phyloP scores from a whole-genome alignment of 23 tunicate species.

The Clavelina lepadiformis region DNA sequence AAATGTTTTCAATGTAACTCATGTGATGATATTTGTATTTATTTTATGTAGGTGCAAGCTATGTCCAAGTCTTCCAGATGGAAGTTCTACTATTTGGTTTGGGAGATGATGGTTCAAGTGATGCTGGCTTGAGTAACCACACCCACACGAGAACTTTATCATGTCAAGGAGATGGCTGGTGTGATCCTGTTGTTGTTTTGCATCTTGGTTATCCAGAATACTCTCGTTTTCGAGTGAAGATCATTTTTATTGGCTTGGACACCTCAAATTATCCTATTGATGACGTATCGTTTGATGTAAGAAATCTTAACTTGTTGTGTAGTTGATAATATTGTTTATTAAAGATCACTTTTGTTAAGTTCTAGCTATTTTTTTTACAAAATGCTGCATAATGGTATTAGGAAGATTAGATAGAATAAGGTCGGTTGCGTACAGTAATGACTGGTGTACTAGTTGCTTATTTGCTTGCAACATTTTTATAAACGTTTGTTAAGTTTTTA shows the following conservation, averaged over 20 bases:
- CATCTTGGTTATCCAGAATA: slow-evolving; percentile 73
- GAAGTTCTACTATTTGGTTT: slow-evolving; percentile 52
- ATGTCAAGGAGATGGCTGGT: slow-evolving; percentile 38
- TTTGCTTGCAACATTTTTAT: too few relatives aligned
- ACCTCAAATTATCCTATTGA: slow-evolving; percentile 39
- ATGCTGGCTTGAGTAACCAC: slow-evolving; percentile 43
- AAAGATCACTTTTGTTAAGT: too few relatives aligned
- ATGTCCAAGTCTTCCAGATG: slow-evolving; percentile 31
- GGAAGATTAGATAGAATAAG: too few relatives aligned
- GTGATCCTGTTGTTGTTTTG: slow-evolving; percentile 80
- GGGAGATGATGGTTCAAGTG: slow-evolving; percentile 66
- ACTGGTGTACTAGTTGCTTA: too few relatives aligned
- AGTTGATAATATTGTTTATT: background rate
- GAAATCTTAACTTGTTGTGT: background rate
- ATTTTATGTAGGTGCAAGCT: slow-evolving; percentile 33
- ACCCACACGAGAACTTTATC: slow-evolving; percentile 28
- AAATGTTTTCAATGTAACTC: too few relatives aligned
- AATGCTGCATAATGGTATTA: too few relatives aligned
- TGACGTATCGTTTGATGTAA: slow-evolving; percentile 67
- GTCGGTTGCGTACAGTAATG: too few relatives aligned
- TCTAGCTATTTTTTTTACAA: too few relatives aligned
- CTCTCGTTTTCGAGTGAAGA: slow-evolving; percentile 36
- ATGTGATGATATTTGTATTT: too few relatives aligned
- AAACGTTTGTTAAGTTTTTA: too few relatives aligned
- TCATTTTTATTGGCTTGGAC: slow-evolving; percentile 46